These are phyloP conservation scores for Drosophila sordidula DNA, from an alignment of 2,888 invertebrate species.

Conservation along the genomic window DNA sequence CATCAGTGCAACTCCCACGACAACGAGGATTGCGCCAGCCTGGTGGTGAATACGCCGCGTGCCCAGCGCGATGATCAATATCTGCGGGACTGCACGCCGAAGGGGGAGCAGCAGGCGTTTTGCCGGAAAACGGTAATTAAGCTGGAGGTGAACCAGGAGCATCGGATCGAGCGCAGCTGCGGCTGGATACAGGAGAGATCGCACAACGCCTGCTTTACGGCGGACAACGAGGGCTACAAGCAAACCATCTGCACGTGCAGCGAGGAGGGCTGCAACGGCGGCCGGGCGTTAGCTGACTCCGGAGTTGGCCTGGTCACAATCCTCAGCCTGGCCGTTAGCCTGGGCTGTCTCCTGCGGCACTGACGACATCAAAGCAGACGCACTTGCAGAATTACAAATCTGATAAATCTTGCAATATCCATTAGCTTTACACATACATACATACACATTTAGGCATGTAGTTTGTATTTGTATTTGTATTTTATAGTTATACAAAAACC, in stretches of 20 bases:
- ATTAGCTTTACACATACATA: slow-evolving; percentile 14
- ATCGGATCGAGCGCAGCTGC: slow-evolving; percentile 87
- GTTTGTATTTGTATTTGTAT: slow-evolving; percentile 34
- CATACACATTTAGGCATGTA: slow-evolving; percentile 25
- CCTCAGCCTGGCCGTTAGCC: slow-evolving; percentile 29
- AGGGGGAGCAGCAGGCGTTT: slow-evolving; percentile 85
- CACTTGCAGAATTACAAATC: slow-evolving; percentile 1
- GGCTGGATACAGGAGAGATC: slow-evolving; percentile 86
- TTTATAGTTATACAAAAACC: slow-evolving; percentile 40
- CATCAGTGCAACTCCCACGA: slow-evolving; percentile 91
- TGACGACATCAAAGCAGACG: slow-evolving; percentile 27
- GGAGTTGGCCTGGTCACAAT: slow-evolving; percentile 31
- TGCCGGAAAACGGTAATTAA: slow-evolving; percentile 90
- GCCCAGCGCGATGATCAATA: slow-evolving; percentile 84
- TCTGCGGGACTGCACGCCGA: slow-evolving; percentile 85
- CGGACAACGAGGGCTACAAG: slow-evolving; percentile 88
- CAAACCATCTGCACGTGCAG: slow-evolving; percentile 89
- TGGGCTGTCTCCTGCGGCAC: slow-evolving; percentile 54
- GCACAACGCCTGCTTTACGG: slow-evolving; percentile 86
- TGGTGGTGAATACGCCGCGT: slow-evolving; percentile 86
- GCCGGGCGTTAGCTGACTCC: slow-evolving; percentile 45
- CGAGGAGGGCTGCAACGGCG: slow-evolving; percentile 87
- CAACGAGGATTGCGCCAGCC: slow-evolving; percentile 88
- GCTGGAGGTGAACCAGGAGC: slow-evolving; percentile 85
- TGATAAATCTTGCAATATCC: slow-evolving; percentile 31